Evolutionary conservation across 2,797 vertebrate species (phyloP), one percentile per base, ranked within the genome.

Genomic region (Clarias platycephalus): DNA sequence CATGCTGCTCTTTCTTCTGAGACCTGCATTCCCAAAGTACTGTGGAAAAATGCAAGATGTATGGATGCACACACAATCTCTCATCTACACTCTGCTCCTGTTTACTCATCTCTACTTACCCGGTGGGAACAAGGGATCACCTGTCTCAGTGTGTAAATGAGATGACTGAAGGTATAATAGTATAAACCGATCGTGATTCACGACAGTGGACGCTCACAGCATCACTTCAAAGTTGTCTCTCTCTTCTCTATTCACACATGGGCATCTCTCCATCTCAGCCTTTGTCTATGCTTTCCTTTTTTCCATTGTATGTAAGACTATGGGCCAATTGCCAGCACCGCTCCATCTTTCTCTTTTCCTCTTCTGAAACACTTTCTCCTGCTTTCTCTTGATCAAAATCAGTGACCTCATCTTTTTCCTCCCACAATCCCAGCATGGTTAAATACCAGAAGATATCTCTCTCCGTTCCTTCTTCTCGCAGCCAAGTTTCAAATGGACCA

Each of bases 381-480:
- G 26, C 49, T 79, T 80, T 28, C 80, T 82, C 58, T 83, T 58
- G 34, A 74, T 80, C 20, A 34, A 75, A 67, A 74, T 86, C 60
- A 70, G 68, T 82, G 85, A 68, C 83, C 83, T 85, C 85, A 72
- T 78, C 67, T 58, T 68, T 81, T 80, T 49, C 44, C 55, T 83
- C 44, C 82, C 80, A 53, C 53, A 68, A 85, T 77, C 74, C 83
- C 72, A 80, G 62, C 80, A 40, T 62, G 34, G 1, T 24, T 62
- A n/a, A 78, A 62, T 78, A 78, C 57, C 34, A 58, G 55, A 62
- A 62, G 9, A 24, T 62, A 40, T 78, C 76, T 60, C 83, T 85
- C 85, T 84, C 22, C 53, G 71, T 70, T 87, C 75, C 31, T 78
- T 40, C 57, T 80, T 68, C 84, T 28, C 31, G 62, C 62, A 34